Conservation (phyloP, 1,140 invertebrate species). For the Eufriesea mexicana region DNA sequence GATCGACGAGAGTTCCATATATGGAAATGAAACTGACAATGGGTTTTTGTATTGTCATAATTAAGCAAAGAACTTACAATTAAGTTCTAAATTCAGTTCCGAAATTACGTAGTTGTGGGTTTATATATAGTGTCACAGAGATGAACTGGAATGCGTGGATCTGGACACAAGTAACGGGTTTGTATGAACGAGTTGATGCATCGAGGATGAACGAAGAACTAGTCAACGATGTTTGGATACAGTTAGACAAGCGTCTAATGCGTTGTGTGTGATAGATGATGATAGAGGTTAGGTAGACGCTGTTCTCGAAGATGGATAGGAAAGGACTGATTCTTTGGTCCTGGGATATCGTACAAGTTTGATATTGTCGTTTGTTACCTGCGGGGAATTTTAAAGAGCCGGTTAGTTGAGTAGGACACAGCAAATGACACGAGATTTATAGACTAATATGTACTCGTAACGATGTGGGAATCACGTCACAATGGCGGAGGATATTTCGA, state of each 20-base stretch:
- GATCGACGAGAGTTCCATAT: no score
- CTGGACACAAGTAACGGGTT: background rate
- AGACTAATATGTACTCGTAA: background rate
- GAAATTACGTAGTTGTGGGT: background rate
- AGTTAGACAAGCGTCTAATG: slow-evolving; percentile 20
- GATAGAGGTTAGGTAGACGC: slow-evolving; percentile 10
- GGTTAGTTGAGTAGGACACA: background rate
- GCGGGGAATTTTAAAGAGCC: background rate
- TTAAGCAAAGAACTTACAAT: no score
- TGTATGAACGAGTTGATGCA: background rate
- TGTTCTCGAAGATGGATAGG: slow-evolving; percentile 12
- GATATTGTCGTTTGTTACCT: slow-evolving; percentile 6
- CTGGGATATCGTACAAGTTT: background rate
- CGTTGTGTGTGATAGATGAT: slow-evolving; percentile 24
- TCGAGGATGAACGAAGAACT: slow-evolving; percentile 3
- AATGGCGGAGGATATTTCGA: background rate
- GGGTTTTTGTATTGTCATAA: no score
- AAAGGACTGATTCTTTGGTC: slow-evolving; percentile 1
- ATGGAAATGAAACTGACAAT: no score
- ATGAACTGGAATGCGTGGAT: background rate
- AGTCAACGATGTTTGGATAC: slow-evolving; percentile 20
- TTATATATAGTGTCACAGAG: no score
- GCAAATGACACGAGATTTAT: slow-evolving; percentile 7
- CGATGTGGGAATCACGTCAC: background rate
- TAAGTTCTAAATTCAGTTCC: background rate